Evolutionary conservation across 92 coral and sea anemone genomes (phyloP).

Genomic region (Epizoanthus fatuus): DNA sequence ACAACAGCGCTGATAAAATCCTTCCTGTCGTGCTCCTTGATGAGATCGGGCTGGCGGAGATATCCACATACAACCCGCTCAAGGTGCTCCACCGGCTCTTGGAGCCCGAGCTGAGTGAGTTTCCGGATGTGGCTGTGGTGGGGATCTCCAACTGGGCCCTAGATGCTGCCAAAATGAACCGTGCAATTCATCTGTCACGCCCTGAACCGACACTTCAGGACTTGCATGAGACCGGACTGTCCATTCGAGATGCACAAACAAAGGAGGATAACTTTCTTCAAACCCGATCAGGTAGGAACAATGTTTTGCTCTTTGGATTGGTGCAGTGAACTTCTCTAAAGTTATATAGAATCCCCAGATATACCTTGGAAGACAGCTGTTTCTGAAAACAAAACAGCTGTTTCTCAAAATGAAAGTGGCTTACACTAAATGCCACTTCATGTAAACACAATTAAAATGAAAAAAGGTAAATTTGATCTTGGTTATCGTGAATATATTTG

Average conservation of each 20-base stretch:
- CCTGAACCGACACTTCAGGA: conserved; percentile 58
- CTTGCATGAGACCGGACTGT: conserved; percentile 49
- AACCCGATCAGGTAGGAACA: conserved; percentile 14
- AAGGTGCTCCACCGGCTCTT: conserved; percentile 61
- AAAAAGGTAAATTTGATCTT: no score
- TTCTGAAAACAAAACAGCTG: no score
- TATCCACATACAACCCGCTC: conserved; percentile 57
- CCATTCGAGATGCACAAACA: conserved; percentile 30
- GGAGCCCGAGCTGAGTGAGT: conserved; percentile 56
- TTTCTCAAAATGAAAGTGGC: no score
- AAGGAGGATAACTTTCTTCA: not conserved
- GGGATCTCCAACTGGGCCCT: conserved; percentile 51
- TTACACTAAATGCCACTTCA: no score
- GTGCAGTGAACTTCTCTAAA: no score
- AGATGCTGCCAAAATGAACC: conserved; percentile 73
- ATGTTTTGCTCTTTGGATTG: not conserved
- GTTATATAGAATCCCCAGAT: no score
- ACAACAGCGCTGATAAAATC: conserved; percentile 18
- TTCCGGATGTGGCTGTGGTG: conserved; percentile 63
- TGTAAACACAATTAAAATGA: no score
- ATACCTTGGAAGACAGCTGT: no score
- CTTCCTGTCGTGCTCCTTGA: conserved; percentile 60
- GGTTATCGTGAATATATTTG: no score
- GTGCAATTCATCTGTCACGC: conserved; percentile 70
- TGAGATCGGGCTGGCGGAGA: conserved; percentile 63